These are phyloP conservation scores for Phaonia tiefii DNA, from an alignment of 2,888 invertebrate species.

Conservation along the genomic window DNA sequence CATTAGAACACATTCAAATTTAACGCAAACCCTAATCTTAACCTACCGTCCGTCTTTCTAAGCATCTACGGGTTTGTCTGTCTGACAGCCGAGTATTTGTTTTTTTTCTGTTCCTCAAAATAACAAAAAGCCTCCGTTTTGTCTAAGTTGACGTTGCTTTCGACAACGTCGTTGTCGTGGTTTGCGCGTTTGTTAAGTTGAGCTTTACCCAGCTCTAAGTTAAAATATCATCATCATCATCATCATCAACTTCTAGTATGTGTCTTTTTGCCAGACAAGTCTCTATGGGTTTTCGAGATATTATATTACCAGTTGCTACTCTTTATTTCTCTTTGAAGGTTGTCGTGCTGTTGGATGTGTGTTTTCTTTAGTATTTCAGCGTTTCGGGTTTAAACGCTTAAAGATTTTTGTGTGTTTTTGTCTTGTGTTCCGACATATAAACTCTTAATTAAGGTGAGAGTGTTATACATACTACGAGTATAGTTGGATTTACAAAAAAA, in stretches of 20 bases:
- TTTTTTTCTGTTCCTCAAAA: not conserved
- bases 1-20: too few relatives aligned
- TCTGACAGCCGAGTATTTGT: not conserved
- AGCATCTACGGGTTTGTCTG: not conserved
- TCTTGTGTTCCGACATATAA: too few relatives aligned
- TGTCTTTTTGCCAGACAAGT: constrained; percentile 48
- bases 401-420: not conserved
- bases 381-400: constrained; percentile 9
- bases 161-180: too few relatives aligned
- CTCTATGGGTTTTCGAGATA: constrained; percentile 38
- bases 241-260: constrained; percentile 39
- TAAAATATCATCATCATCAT: constrained; percentile 33
- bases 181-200: not conserved
- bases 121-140: constrained; percentile 54
- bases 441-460: constrained; percentile 45
- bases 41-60: not conserved
- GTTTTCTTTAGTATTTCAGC: not conserved
- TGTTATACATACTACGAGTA: constrained; percentile 1
- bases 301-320: constrained; percentile 40
- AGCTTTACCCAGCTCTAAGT: not conserved
- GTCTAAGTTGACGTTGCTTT: constrained; percentile 51
- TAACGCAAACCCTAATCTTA: too few relatives aligned
- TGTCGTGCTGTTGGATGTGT: constrained; percentile 37
- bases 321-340: constrained; percentile 60
- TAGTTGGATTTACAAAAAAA: constrained; percentile 4